Percentiles rank a stretch among this genome's conserved stretches.
These are phyloP conservation scores for Pterois miles DNA, from an alignment of 2,797 vertebrate genomes.

Conservation along the genomic window DNA sequence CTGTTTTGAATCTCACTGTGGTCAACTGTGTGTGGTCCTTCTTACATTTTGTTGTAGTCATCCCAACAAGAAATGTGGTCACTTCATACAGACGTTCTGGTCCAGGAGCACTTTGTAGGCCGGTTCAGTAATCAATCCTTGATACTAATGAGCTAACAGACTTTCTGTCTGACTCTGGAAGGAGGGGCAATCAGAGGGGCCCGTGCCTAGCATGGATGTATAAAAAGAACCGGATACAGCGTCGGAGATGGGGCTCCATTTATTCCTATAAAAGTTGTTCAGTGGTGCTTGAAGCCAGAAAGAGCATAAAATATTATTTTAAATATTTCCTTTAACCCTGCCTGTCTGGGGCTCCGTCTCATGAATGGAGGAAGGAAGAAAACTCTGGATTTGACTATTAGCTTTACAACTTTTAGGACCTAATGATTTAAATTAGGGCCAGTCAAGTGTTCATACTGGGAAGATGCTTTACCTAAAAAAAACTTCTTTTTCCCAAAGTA, in stretches of 20 bases:
- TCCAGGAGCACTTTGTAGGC: background rate
- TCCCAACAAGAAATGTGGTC: background rate
- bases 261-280: no score
- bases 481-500: background rate
- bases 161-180: background rate
- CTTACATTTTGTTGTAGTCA: background rate
- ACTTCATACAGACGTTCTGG: background rate
- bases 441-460: background rate
- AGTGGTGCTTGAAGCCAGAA: no score
- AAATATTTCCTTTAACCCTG: background rate
- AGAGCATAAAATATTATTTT: no score
- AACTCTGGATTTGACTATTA: background rate
- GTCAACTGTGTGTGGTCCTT: background rate
- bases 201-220: background rate
- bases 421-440: background rate
- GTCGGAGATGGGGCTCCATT: background rate
- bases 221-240: background rate
- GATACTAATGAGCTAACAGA: background rate
- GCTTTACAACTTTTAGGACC: background rate
- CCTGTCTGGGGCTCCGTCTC: background rate
- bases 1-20: background rate
- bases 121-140: background rate
- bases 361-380: background rate
- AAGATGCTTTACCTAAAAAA: background rate
- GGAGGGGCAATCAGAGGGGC: background rate